Evolutionary conservation across 1,140 invertebrate species (phyloP), one percentile per base, ranked within the genome.

Genomic region (Pogonomyrmex californicus): DNA sequence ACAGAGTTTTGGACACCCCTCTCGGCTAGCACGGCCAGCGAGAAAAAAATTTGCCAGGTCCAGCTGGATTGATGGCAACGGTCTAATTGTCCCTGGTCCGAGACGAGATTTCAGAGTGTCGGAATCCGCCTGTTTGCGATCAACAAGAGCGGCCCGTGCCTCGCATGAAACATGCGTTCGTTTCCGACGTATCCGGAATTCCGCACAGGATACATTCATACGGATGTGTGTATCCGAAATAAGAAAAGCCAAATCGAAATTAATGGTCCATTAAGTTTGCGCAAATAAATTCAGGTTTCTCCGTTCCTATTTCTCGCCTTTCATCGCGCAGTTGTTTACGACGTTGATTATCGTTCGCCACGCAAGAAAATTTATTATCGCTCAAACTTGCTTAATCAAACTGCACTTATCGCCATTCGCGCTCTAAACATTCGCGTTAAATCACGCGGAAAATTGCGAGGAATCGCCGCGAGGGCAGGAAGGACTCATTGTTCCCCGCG

Each of bases 11-110:
- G 30, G 36, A 23, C 51, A 1, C 33, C n/a, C 36, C 17, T 30
- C 10, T 56, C 12, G 9, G n/a, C 60, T 36, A 4, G 12, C 7
- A 4, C 51, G 10, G 14, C n/a, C n/a, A n/a, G n/a, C 54, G 41
- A 17, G 49, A 60, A 75, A 83, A 23, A 68, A 83, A 83, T 75
- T 60, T 1, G 33, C 54, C 36, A 41, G 14, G 47, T 63, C 62
- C 33, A 17, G 17, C 30, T 4, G 51, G 58, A 54, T 71, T 68
- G 30, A 33, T 30, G 36, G 2, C 38, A 14, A 38, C 10, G 54
- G 12, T 75, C 75, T 83, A 83, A 75, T 83, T 60, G 54, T 54
- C 6, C 10, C 54, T n/a, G 79, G 49, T 49, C 23, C 41, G 41
- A 23, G 23, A 60, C 30, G 68, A 62, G 79, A 60, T 75, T 51